phyloP scores from a whole-genome alignment of 2,888 invertebrate genomes.

The Griposia aprilina region DNA sequence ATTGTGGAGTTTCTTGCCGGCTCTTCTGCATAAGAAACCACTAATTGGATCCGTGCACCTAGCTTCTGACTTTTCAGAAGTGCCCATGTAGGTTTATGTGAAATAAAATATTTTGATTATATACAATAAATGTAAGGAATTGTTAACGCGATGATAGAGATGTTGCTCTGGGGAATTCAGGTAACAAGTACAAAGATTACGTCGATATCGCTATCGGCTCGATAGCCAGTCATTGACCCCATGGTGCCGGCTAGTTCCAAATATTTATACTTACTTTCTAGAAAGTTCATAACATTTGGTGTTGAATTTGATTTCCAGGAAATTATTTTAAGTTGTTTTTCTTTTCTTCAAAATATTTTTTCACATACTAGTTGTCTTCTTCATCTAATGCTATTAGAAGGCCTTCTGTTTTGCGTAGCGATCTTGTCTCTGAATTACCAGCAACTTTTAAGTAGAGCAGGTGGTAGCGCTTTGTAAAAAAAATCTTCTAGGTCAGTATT shows the following conservation, averaged over 20 bases:
- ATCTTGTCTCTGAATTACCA: neutral
- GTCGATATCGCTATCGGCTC: conserved; percentile 72
- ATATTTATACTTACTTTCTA: conserved; percentile 60
- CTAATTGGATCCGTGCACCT: too few relatives aligned
- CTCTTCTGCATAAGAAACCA: too few relatives aligned
- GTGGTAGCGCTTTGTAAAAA: too few relatives aligned
- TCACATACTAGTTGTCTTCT: neutral
- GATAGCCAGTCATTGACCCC: conserved; percentile 76
- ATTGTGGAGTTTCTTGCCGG: too few relatives aligned
- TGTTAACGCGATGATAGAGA: conserved; percentile 49
- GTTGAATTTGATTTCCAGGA: neutral
- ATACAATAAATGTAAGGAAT: conserved; percentile 11
- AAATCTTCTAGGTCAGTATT: too few relatives aligned
- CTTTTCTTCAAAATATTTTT: neutral
- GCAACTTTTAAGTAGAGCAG: too few relatives aligned
- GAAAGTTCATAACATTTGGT: conserved; percentile 38
- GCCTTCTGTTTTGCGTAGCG: neutral
- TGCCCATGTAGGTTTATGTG: too few relatives aligned
- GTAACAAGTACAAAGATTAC: conserved; percentile 76
- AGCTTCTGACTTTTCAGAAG: too few relatives aligned
- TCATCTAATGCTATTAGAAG: neutral
- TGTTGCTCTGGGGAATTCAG: conserved; percentile 71
- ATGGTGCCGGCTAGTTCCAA: conserved; percentile 43
- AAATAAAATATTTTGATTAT: neutral
- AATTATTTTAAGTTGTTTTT: neutral